Percentiles rank a stretch among this genome's conserved stretches.
These are phyloP conservation scores for Cylas formicarius DNA, from an alignment of 1,140 invertebrate species.

Conservation along the genomic window DNA sequence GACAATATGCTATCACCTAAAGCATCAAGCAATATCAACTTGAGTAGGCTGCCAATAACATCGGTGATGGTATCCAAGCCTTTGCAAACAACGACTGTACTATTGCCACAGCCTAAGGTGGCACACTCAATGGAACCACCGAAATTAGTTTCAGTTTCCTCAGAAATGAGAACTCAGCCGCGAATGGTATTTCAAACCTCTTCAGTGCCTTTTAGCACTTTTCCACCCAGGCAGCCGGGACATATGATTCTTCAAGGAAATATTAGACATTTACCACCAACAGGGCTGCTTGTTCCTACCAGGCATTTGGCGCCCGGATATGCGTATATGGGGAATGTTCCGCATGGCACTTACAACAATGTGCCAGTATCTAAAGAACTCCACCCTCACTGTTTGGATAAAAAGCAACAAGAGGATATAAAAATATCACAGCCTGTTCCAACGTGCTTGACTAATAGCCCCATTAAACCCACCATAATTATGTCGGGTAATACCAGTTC, in stretches of 20 bases:
- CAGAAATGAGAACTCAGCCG: slow-evolving; percentile 20
- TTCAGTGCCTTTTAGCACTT: slow-evolving; percentile 19
- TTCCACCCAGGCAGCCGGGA: slow-evolving; percentile 11
- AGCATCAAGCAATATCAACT: slow-evolving; percentile 17
- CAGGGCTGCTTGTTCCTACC: slow-evolving; percentile 22
- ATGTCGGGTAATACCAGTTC: too few species aligned
- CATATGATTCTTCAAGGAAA: slow-evolving; percentile 29
- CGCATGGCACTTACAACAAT: slow-evolving; percentile 13
- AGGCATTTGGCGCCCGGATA: slow-evolving; percentile 19
- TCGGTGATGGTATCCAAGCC: slow-evolving; percentile 51
- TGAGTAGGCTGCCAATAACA: slow-evolving; percentile 45
- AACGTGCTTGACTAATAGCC: too few species aligned
- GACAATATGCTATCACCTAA: slow-evolving; percentile 20
- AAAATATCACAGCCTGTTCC: too few species aligned
- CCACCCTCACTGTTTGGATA: too few species aligned
- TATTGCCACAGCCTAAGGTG: slow-evolving; percentile 43
- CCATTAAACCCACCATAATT: too few species aligned
- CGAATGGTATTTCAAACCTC: slow-evolving; percentile 30
- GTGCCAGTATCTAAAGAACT: slow-evolving; percentile 14
- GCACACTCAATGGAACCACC: slow-evolving; percentile 31
- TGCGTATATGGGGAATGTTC: slow-evolving; percentile 18
- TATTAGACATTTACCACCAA: slow-evolving; percentile 19
- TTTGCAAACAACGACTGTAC: slow-evolving; percentile 44
- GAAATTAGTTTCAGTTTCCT: slow-evolving; percentile 24
- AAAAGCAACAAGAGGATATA: too few species aligned